Percentiles rank a stretch among this genome's conserved stretches.
Conservation (phyloP, 2,113 vertebrate species). For the Macroglossus sobrinus region DNA sequence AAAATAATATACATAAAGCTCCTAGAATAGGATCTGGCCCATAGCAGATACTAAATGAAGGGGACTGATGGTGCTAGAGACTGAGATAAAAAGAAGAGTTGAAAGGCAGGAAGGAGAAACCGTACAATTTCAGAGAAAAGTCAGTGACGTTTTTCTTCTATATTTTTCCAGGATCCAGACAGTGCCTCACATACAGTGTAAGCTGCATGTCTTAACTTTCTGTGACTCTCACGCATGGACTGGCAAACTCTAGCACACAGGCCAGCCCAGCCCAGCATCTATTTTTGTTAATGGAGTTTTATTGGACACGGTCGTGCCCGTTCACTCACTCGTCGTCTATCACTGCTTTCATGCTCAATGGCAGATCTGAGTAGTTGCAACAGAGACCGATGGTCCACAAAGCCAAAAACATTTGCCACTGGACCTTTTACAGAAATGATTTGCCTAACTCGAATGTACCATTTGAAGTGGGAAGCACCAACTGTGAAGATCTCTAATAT, state of each 20-base stretch:
- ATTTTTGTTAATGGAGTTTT: background rate
- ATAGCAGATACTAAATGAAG: background rate
- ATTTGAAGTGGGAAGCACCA: background rate
- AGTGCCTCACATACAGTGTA: background rate
- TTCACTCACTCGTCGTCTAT: background rate
- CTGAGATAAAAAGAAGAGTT: background rate
- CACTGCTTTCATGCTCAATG: background rate
- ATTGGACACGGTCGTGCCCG: background rate
- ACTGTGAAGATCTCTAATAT: background rate
- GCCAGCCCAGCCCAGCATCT: fast-evolving
- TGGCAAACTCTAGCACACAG: background rate
- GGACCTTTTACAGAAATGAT: background rate
- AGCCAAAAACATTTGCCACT: background rate
- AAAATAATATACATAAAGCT: background rate
- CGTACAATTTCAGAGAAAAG: background rate
- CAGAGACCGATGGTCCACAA: background rate
- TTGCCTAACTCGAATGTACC: background rate
- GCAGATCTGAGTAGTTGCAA: background rate
- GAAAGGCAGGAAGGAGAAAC: background rate
- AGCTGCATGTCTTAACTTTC: background rate
- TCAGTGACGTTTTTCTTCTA: background rate
- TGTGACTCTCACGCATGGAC: too few species aligned
- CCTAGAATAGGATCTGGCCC: background rate
- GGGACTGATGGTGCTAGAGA: background rate
- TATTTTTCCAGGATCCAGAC: background rate